phyloP scores from a whole-genome alignment of 2,797 vertebrate genomes.

The Platyrinchus mystaceus region DNA sequence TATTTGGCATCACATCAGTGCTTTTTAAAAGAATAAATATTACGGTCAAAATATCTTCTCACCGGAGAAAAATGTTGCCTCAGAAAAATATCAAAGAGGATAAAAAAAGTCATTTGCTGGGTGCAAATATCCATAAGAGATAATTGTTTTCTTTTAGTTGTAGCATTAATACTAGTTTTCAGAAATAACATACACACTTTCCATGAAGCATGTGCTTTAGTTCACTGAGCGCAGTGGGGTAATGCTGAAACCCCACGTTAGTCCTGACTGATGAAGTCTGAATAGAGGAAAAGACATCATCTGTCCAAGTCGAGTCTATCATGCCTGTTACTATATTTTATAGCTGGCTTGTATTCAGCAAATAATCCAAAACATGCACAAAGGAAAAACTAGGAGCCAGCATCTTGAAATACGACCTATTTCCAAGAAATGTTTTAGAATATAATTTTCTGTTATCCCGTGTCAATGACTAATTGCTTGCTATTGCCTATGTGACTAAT shows the following conservation, averaged over 20 bases:
- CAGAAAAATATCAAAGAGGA: constrained; percentile 31
- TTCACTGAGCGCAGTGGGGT: not conserved
- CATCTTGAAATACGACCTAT: constrained; percentile 43
- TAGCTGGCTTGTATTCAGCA: not conserved
- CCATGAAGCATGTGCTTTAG: not conserved
- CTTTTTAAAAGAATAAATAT: not conserved
- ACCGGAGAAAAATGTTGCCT: constrained; percentile 30
- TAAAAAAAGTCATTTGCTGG: constrained; percentile 37
- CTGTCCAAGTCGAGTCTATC: constrained; percentile 40
- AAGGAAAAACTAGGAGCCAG: constrained; percentile 1
- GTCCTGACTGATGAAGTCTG: constrained; percentile 11
- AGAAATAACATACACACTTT: not conserved
- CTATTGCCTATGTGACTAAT: constrained; percentile 42
- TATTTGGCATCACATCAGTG: constrained; percentile 33
- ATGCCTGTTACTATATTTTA: constrained; percentile 16
- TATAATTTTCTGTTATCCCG: not conserved
- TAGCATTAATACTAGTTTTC: not conserved
- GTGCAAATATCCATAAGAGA: constrained; percentile 48
- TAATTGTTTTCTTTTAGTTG: not conserved
- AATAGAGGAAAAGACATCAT: constrained; percentile 30
- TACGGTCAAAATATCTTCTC: not conserved
- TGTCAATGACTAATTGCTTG: not conserved
- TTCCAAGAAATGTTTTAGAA: constrained; percentile 42
- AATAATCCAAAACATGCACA: constrained; percentile 24
- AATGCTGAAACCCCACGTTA: constrained; percentile 4